Conservation (phyloP, 2,797 vertebrate genomes). For the Triplophysa bombifrons region DNA sequence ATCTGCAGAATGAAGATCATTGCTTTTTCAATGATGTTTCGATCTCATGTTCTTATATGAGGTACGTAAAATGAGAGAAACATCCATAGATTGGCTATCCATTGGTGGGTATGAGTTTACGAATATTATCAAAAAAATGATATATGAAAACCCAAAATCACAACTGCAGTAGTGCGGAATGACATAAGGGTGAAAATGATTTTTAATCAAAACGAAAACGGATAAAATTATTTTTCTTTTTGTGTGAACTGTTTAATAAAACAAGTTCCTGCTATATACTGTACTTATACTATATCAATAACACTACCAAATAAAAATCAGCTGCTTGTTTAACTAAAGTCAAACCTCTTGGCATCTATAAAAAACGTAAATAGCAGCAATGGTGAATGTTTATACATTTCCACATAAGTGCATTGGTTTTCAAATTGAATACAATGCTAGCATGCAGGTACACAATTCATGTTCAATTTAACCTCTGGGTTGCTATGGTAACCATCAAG, state of each 20-base stretch:
- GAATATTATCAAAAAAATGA: no score
- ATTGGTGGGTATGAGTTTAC: no score
- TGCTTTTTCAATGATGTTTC: background rate
- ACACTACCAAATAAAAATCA: background rate
- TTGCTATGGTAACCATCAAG: conserved; percentile 82
- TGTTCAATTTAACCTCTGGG: conserved; percentile 71
- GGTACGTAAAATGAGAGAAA: background rate
- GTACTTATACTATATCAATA: background rate
- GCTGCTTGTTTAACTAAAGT: background rate
- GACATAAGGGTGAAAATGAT: no score
- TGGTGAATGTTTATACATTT: conserved; percentile 7
- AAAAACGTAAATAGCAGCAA: conserved; percentile 28
- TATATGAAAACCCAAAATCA: no score
- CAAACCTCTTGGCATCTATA: conserved; percentile 6
- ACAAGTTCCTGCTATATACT: background rate
- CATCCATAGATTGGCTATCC: no score
- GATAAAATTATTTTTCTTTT: no score
- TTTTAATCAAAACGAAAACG: no score
- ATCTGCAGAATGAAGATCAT: background rate
- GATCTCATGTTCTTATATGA: no score
- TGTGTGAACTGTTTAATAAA: background rate
- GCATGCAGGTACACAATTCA: conserved; percentile 72
- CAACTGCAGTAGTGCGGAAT: no score
- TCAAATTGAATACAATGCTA: conserved; percentile 54
- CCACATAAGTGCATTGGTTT: conserved; percentile 35